phyloP scores from a whole-genome alignment of 2,888 invertebrate genomes.

The Lumbricus terrestris region DNA sequence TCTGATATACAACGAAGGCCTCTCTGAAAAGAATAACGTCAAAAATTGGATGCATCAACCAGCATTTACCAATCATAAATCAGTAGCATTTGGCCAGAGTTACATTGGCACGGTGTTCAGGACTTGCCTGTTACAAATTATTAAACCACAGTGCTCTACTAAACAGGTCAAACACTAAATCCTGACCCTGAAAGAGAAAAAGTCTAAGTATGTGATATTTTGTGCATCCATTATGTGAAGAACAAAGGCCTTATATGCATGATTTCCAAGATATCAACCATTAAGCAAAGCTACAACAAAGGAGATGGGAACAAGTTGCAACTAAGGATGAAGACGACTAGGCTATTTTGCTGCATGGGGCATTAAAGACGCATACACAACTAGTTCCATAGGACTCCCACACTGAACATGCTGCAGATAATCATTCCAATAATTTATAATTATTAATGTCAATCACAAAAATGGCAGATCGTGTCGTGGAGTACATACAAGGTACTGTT shows the following conservation, averaged over 20 bases:
- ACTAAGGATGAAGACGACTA: not conserved
- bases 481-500: not conserved
- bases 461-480: not conserved
- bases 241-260: not conserved
- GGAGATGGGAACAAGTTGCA: not conserved
- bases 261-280: not conserved
- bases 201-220: not conserved
- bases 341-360: not conserved
- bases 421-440: too few relatives aligned
- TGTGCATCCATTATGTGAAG: not conserved
- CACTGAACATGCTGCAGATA: not conserved
- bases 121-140: too few relatives aligned
- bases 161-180: too few relatives aligned
- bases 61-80: too few relatives aligned
- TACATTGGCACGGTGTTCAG: too few relatives aligned
- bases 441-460: not conserved
- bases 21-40: not conserved
- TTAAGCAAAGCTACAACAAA: not conserved
- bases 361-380: not conserved
- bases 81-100: too few relatives aligned
- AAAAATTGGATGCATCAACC: not conserved
- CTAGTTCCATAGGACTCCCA: not conserved
- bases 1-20: not conserved
- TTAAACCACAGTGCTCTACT: too few relatives aligned
- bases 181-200: too few relatives aligned